A percentile compares a stretch with the other conserved stretches of the same genome.
phyloP scores from a whole-genome alignment of 2,113 vertebrate species.

The Gallinago paraguaiae region DNA sequence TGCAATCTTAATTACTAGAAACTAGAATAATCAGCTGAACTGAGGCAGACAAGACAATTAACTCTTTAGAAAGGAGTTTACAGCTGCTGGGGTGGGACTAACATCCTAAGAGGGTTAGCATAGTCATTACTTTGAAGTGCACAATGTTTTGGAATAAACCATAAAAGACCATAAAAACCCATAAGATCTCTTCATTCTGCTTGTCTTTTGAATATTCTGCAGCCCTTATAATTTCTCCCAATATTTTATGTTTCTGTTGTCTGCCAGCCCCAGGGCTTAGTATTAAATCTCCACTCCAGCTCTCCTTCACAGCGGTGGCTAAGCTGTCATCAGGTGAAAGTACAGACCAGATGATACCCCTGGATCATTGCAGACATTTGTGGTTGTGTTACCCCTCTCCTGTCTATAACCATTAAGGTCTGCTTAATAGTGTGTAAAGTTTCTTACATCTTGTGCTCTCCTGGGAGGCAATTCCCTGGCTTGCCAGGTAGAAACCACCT shows the following conservation, averaged over 20 bases:
- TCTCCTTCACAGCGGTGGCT: not conserved
- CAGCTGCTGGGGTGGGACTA: not conserved
- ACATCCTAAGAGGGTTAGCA: not conserved
- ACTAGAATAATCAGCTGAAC: conserved; percentile 6
- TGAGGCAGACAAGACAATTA: conserved; percentile 14
- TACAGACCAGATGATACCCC: not conserved
- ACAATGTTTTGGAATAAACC: not conserved
- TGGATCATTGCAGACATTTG: not conserved
- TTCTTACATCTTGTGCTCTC: not conserved
- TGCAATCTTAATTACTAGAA: conserved; percentile 44
- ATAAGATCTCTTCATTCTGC: not conserved
- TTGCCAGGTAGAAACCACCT: not conserved
- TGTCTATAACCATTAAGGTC: not conserved
- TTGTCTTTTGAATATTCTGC: not conserved
- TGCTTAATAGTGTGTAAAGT: not conserved
- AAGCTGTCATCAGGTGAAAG: not conserved
- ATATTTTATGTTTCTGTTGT: not conserved
- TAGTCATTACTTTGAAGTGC: not conserved
- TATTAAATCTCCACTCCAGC: not conserved
- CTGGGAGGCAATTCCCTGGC: not conserved
- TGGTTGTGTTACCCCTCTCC: not conserved
- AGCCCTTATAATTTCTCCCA: not conserved
- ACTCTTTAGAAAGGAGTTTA: not conserved
- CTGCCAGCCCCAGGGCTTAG: not conserved
- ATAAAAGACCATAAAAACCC: not conserved